Percentiles rank a stretch among this genome's conserved stretches.
Conservation (phyloP, 1,140 invertebrate species). For the Laupala kohalensis region DNA sequence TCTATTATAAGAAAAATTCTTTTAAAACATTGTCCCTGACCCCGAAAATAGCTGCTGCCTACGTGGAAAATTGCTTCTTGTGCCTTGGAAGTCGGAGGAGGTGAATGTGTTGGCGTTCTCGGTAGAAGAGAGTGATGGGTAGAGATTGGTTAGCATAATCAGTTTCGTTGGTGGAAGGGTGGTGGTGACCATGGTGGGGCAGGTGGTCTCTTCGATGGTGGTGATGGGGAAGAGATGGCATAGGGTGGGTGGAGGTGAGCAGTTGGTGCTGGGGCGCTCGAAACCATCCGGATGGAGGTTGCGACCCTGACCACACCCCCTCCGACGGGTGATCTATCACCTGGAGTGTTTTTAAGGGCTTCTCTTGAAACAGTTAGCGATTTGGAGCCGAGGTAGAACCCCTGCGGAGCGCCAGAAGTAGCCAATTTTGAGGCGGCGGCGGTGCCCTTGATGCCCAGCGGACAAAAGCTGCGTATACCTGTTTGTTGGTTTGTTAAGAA, state of each 20-base stretch:
- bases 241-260: no score
- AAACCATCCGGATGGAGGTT: no score
- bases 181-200: no score
- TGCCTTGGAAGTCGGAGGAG: no score
- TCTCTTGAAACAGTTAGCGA: neutral
- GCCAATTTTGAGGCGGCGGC: neutral
- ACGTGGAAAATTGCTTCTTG: neutral
- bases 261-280: no score
- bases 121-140: no score
- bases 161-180: no score
- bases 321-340: neutral
- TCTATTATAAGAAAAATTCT: neutral
- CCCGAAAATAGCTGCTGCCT: neutral
- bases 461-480: neutral
- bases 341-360: neutral
- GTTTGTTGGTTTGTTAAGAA: neutral
- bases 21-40: neutral
- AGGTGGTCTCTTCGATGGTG: no score
- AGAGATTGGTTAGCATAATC: no score
- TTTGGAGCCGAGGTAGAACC: no score
- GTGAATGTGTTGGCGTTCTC: no score
- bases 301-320: neutral
- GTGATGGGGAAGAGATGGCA: no score
- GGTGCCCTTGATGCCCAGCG: neutral
- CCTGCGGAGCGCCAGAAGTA: neutral